These are phyloP conservation scores for Ormia ochracea DNA, from an alignment of 2,888 invertebrate species.

Conservation along the genomic window DNA sequence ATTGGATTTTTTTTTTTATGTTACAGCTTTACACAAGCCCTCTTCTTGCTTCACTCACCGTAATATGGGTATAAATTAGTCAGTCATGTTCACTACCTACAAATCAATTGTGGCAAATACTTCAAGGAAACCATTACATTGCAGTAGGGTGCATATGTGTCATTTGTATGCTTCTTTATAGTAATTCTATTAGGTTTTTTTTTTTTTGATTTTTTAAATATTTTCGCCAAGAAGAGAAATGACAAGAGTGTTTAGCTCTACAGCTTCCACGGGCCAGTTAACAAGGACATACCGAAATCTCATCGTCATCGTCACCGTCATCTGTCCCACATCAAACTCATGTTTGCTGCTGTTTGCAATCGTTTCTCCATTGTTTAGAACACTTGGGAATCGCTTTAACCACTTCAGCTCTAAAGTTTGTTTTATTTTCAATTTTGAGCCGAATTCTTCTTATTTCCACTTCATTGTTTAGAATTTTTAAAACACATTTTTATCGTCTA, in stretches of 20 bases:
- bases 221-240: conserved; percentile 8
- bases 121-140: not conserved
- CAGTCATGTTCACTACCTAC: too few species aligned
- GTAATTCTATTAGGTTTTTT: not conserved
- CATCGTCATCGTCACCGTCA: conserved; percentile 31
- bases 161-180: not conserved
- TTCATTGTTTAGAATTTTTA: conserved; percentile 11
- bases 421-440: conserved; percentile 41
- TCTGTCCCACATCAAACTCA: conserved; percentile 19
- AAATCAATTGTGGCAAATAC: too few species aligned
- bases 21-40: too few species aligned
- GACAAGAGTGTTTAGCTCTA: conserved; percentile 19
- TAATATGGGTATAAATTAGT: too few species aligned
- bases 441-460: conserved; percentile 7
- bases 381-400: conserved; percentile 58
- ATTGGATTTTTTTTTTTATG: too few species aligned
- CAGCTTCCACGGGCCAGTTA: not conserved
- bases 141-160: not conserved
- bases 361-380: conserved; percentile 38
- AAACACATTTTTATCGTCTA: conserved; percentile 19
- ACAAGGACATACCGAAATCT: not conserved
- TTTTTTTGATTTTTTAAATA: not conserved
- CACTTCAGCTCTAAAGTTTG: conserved; percentile 21
- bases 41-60: too few species aligned
- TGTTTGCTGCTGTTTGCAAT: conserved; percentile 8